phyloP scores from a whole-genome alignment of 1,140 invertebrate species.

The Drosophila pruinosa region DNA sequence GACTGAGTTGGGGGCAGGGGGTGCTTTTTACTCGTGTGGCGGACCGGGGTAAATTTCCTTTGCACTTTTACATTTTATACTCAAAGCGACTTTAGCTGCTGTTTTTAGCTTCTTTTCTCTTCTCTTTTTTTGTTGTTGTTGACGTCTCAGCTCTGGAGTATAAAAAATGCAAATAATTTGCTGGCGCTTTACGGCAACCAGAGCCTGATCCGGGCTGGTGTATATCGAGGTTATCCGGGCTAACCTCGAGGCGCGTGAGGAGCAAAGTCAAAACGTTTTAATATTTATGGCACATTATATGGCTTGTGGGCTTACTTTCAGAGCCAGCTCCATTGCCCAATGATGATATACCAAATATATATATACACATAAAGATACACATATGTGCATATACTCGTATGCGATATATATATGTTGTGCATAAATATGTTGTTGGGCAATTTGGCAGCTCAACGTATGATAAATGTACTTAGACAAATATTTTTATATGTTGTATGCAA shows the following conservation, averaged over 20 bases:
- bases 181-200: conserved; percentile 59
- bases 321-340: background rate
- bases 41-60: conserved; percentile 49
- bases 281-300: conserved; percentile 81
- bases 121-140: conserved; percentile 43
- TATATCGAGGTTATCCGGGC: background rate
- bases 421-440: conserved; percentile 25
- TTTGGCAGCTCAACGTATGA: conserved; percentile 33
- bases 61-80: conserved; percentile 79
- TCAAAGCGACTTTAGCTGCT: conserved; percentile 58
- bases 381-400: background rate
- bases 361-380: conserved; percentile 5
- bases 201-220: conserved; percentile 9
- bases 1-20: background rate
- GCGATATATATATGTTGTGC: conserved; percentile 2
- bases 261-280: conserved; percentile 81
- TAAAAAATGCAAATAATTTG: conserved; percentile 81
- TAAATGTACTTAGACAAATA: conserved; percentile 52
- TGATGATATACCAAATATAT: conserved; percentile 30
- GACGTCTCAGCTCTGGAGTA: conserved; percentile 60
- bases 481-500: conserved; percentile 44
- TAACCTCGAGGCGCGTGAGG: conserved; percentile 31
- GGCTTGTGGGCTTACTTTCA: conserved; percentile 72
- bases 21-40: background rate
- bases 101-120: conserved; percentile 9